Evolutionary conservation across 2,888 invertebrate genomes (phyloP), one percentile per base, ranked within the genome.

Genomic region (Ophion obscuratus): DNA sequence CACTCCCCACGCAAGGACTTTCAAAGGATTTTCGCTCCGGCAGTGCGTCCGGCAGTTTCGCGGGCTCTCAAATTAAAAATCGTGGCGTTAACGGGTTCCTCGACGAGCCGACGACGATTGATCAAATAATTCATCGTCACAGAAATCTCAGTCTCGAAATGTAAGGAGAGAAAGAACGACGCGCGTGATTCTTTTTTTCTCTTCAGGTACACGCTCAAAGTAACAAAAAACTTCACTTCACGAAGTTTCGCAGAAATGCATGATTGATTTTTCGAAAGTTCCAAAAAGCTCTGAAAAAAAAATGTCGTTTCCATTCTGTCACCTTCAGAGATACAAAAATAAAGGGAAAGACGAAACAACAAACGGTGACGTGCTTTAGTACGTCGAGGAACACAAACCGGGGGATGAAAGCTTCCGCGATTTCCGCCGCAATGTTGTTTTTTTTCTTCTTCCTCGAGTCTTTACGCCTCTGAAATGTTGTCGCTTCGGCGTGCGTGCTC

Each of bases 401-500:
- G 17, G 17, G 14, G 53, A 53, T 53, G 5, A 53, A 53, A 53
- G 5, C 9, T 5, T 40, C 9, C 53, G 11, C 53, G 14, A 17
- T 47, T 53, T 53, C 44, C 27, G 44, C 64, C 64, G n/a, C 64
- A 24, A 53, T 2, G 53, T 53, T 17, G 14, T 53, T 44, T 20
- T 66, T 66, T 14, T 31, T 36, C 24, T 67, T 24, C 31, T 57
- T 75, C 57, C 7, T 9, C 66, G 9, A 59, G 40, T 24, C 68
- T 77, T 57, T 68, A 17, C 24, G 68, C 73, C 71, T 64, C 61
- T 57, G 68, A 81, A 14, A 53, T 17, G 44, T 80, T 81, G 59
- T 27, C 10, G 73, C 78, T 77, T 75, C 71, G 83, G 53, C 70
- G 73, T 81, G 73, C 75, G 86, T 70, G 64, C 75, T 66, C 24